Percentiles rank a stretch among this genome's conserved stretches.
These are phyloP conservation scores for Nesometra sesokonis DNA, from an alignment of 35 echinoderm and acorn worm genomes.

Conservation along the genomic window DNA sequence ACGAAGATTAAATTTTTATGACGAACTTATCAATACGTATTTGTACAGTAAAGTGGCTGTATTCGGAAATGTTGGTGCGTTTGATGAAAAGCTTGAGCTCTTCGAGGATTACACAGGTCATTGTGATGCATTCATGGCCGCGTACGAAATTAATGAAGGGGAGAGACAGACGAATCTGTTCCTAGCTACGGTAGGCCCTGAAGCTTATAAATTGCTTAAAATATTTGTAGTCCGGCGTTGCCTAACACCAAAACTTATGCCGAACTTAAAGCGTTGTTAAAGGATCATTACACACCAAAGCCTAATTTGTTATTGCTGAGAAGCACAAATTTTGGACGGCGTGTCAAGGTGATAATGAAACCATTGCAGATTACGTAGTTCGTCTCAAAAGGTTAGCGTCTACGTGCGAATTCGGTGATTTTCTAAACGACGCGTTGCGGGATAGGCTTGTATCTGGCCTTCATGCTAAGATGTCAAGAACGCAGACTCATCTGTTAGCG, in stretches of 20 bases:
- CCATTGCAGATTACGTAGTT: constrained; percentile 5
- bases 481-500: constrained; percentile 6
- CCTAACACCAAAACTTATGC: constrained; percentile 12
- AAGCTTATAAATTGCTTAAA: too few relatives aligned
- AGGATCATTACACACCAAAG: too few relatives aligned
- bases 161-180: too few relatives aligned
- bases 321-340: constrained; percentile 7
- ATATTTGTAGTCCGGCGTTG: background rate
- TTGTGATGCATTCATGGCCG: too few relatives aligned
- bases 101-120: too few relatives aligned
- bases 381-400: background rate
- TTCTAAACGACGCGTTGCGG: constrained; percentile 3
- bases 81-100: too few relatives aligned
- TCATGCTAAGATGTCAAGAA: background rate
- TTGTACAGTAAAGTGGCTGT: too few relatives aligned
- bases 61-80: too few relatives aligned
- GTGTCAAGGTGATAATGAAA: background rate
- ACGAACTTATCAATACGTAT: too few relatives aligned
- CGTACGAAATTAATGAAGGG: too few relatives aligned
- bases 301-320: constrained; percentile 24
- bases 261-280: constrained; percentile 3
- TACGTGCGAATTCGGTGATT: background rate
- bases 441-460: constrained; percentile 20
- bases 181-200: too few relatives aligned
- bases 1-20: too few relatives aligned